Conservation (phyloP, 2,797 vertebrate genomes). For the Tenualosa ilisha region DNA sequence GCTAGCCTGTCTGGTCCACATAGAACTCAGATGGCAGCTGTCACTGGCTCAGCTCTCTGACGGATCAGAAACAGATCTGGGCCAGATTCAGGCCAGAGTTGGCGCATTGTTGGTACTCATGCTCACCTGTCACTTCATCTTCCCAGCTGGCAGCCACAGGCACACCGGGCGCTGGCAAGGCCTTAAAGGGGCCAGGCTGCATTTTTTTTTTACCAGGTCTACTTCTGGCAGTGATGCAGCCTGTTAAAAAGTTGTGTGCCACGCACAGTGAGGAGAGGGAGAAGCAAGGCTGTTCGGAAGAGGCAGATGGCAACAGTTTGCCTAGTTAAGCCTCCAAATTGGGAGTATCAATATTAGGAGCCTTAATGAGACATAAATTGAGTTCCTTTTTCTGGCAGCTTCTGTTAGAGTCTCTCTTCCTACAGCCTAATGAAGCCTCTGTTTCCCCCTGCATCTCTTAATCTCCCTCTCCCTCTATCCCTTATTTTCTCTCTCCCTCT, state of each 20-base stretch:
- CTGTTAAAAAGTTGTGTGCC: slow-evolving; percentile 7
- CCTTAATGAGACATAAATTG: slow-evolving; percentile 47
- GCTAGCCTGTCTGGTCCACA: background rate
- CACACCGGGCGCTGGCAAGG: background rate
- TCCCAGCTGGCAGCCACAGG: slow-evolving; percentile 33
- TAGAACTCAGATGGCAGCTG: slow-evolving; percentile 12
- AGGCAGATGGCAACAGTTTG: slow-evolving; percentile 52
- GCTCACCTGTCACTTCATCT: slow-evolving; percentile 22
- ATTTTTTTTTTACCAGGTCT: slow-evolving; percentile 20
- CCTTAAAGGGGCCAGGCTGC: slow-evolving; percentile 41
- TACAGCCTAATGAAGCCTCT: slow-evolving; percentile 39
- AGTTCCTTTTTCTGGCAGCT: slow-evolving; percentile 41
- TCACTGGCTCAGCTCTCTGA: slow-evolving; percentile 21
- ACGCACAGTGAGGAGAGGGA: background rate
- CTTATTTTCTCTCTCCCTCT: background rate
- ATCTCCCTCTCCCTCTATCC: slow-evolving; percentile 4
- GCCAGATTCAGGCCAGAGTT: background rate
- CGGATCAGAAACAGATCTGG: background rate
- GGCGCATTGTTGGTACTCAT: background rate
- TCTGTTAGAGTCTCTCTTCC: slow-evolving; percentile 37
- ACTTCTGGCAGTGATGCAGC: slow-evolving; percentile 1
- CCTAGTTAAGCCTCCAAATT: slow-evolving; percentile 52
- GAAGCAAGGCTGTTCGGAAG: slow-evolving; percentile 27
- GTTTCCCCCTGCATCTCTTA: background rate
- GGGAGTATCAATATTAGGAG: slow-evolving; percentile 43